These are phyloP conservation scores for Geococcyx californianus DNA, from an alignment of 2,113 vertebrate genomes.

Conservation along the genomic window DNA sequence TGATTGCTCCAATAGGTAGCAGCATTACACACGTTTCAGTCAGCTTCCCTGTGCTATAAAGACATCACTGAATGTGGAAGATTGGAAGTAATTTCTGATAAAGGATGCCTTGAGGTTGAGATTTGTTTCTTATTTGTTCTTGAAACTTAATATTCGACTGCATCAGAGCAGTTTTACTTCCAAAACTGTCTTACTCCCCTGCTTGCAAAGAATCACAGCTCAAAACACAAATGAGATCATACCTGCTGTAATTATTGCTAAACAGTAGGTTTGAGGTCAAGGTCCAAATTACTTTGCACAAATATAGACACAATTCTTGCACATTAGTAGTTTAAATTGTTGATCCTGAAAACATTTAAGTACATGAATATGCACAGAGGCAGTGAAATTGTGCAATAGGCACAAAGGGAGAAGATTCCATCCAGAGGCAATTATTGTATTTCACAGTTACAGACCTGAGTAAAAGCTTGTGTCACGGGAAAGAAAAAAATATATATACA, in stretches of 20 bases:
- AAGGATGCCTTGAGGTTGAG: conserved; percentile 2
- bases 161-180: neutral
- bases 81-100: neutral
- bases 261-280: neutral
- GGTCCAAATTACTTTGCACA: neutral
- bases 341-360: neutral
- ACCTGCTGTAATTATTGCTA: neutral
- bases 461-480: neutral
- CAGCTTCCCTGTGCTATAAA: neutral
- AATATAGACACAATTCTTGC: neutral
- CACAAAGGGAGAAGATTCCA: neutral
- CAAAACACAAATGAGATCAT: neutral
- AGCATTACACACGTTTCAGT: neutral
- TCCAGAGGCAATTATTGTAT: neutral
- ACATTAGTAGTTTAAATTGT: neutral
- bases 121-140: neutral
- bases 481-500: neutral
- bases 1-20: neutral
- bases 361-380: neutral
- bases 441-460: neutral
- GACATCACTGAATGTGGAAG: neutral
- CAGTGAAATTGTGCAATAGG: neutral
- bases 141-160: neutral
- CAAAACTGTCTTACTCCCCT: neutral
- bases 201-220: neutral